A percentile compares a stretch with the other conserved stretches of the same genome.
phyloP scores from a whole-genome alignment of 2,888 invertebrate species.

The Ornithoptera alexandrae region DNA sequence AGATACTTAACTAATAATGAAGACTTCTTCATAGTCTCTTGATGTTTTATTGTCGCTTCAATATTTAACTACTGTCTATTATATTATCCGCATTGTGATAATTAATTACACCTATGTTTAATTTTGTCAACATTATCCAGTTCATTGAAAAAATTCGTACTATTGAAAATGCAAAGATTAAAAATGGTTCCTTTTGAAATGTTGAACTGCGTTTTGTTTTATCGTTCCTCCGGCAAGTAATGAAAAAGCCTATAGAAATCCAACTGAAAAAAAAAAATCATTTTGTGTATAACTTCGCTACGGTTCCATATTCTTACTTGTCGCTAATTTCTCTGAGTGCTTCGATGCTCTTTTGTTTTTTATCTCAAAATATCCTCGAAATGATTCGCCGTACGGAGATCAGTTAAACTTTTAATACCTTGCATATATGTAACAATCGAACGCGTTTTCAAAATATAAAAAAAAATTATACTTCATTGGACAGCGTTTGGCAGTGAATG shows the following conservation, averaged over 20 bases:
- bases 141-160: not conserved
- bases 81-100: too few relatives aligned
- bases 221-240: conserved; percentile 20
- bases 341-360: conserved; percentile 21
- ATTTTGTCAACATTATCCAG: too few relatives aligned
- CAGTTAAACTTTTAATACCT: conserved; percentile 12
- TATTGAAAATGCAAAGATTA: not conserved
- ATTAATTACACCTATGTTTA: too few relatives aligned
- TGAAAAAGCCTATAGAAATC: conserved; percentile 19
- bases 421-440: not conserved
- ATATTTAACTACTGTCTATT: too few relatives aligned
- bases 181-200: conserved; percentile 16
- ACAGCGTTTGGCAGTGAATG: too few relatives aligned
- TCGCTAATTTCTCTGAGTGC: conserved; percentile 24
- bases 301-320: conserved; percentile 25
- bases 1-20: too few relatives aligned
- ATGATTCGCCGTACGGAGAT: conserved; percentile 4
- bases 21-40: too few relatives aligned
- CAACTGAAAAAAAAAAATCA: conserved; percentile 8
- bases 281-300: conserved; percentile 19
- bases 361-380: conserved; percentile 15
- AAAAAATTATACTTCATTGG: too few relatives aligned
- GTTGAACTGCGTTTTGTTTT: conserved; percentile 13
- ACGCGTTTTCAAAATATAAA: not conserved
- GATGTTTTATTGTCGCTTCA: too few relatives aligned